Percentiles rank a stretch among this genome's conserved stretches.
These are phyloP conservation scores for Tauraco erythrolophus DNA, from an alignment of 2,113 vertebrate genomes.

Conservation along the genomic window DNA sequence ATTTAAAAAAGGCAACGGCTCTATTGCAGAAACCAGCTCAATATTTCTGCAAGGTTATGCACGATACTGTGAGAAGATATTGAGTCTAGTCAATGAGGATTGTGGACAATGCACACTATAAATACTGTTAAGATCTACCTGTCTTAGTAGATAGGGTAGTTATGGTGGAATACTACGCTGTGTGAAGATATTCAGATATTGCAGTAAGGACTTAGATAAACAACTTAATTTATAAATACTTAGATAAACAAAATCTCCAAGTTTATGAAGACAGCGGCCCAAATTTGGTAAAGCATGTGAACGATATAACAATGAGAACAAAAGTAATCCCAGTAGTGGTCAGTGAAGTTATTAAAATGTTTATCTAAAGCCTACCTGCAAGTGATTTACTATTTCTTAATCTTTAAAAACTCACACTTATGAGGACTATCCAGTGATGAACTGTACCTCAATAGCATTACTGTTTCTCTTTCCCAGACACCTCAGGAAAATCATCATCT, in stretches of 20 bases:
- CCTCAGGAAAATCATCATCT: neutral
- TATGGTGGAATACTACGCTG: neutral
- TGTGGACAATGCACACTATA: neutral
- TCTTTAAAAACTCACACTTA: neutral
- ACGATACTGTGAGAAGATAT: neutral
- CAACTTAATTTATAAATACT: neutral
- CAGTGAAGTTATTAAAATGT: neutral
- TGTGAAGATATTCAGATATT: neutral
- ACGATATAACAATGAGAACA: neutral
- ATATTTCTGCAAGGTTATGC: neutral
- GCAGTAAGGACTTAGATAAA: neutral
- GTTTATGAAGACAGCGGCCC: neutral
- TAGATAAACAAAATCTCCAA: neutral
- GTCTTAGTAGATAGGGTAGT: neutral
- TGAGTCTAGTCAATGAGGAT: neutral
- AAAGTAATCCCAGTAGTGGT: neutral
- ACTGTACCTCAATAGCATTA: neutral
- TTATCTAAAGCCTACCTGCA: neutral
- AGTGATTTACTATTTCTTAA: neutral
- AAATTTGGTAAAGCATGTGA: neutral
- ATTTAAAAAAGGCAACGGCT: neutral
- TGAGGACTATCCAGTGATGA: neutral
- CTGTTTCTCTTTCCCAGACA: neutral
- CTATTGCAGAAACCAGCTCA: neutral
- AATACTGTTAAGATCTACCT: neutral